Evolutionary conservation across 2,113 vertebrate species (phyloP).

Genomic region (Garra rufa): DNA sequence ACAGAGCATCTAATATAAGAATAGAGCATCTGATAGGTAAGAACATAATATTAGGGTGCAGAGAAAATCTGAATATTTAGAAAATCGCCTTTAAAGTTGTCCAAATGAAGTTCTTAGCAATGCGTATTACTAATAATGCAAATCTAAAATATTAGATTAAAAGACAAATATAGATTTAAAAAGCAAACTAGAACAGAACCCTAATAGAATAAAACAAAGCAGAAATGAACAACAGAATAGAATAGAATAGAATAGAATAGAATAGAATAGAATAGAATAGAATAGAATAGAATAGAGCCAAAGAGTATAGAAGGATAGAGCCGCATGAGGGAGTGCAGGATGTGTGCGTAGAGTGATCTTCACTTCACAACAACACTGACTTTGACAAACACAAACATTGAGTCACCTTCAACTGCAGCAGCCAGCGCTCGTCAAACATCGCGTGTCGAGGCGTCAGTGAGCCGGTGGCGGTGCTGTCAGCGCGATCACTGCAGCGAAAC

Average conservation of each 20-base stretch:
- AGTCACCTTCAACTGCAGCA: not conserved
- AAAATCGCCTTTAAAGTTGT: too few relatives aligned
- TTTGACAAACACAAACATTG: not conserved
- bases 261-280: not conserved
- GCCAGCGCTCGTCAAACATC: slow-evolving; percentile 19
- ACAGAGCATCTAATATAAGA: too few relatives aligned
- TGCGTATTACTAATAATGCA: too few relatives aligned
- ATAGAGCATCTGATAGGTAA: too few relatives aligned
- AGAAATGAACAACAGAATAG: not conserved
- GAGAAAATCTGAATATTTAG: too few relatives aligned
- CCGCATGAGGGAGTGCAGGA: not conserved
- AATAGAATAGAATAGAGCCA: not conserved
- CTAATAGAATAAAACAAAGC: not conserved
- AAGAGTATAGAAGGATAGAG: not conserved
- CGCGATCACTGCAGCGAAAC: not conserved
- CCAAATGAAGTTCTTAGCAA: too few relatives aligned
- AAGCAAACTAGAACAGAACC: too few relatives aligned
- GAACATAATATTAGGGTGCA: too few relatives aligned
- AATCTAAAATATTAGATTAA: too few relatives aligned
- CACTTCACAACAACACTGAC: not conserved
- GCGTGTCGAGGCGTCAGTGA: not conserved
- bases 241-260: not conserved
- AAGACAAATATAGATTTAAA: too few relatives aligned
- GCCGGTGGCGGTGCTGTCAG: not conserved
- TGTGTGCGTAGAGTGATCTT: too few relatives aligned